Conservation (phyloP, 2,113 vertebrate species). For the Hippocampus zosterae region DNA sequence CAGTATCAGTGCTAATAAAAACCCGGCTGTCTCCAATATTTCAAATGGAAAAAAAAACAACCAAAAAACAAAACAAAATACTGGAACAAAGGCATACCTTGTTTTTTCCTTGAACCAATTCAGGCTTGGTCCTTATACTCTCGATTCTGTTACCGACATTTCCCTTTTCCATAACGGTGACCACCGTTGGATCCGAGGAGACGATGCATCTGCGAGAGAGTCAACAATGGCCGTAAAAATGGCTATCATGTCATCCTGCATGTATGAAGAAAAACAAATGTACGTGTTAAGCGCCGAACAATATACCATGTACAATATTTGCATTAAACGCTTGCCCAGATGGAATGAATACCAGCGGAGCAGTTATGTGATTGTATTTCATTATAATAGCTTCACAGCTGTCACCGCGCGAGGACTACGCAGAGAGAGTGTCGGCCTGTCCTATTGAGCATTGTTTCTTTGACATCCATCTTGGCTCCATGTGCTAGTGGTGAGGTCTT, state of each 20-base stretch:
- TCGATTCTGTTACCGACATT: conserved; percentile 61
- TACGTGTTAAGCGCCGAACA: not conserved
- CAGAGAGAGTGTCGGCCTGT: not conserved
- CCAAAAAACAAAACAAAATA: not conserved
- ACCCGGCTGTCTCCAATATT: not conserved
- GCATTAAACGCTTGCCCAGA: not conserved
- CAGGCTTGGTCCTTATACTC: conserved; percentile 30
- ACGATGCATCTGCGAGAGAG: conserved; percentile 49
- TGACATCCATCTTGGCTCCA: not conserved
- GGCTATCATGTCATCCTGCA: not conserved
- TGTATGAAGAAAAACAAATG: conserved; percentile 5
- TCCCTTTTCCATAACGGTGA: conserved; percentile 16
- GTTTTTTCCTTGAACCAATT: conserved; percentile 60
- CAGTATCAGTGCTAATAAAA: conserved; percentile 6
- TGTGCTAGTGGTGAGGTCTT: no score
- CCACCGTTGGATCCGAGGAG: conserved; percentile 14
- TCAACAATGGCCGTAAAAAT: conserved; percentile 13
- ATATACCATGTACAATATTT: not conserved
- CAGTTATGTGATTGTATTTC: not conserved
- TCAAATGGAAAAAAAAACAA: not conserved
- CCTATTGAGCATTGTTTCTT: not conserved
- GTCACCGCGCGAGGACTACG: not conserved
- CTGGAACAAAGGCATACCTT: conserved; percentile 58
- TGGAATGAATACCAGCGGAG: not conserved
- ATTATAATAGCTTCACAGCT: not conserved